Conservation (phyloP, 1,140 invertebrate genomes). For the Drosophila littoralis region DNA sequence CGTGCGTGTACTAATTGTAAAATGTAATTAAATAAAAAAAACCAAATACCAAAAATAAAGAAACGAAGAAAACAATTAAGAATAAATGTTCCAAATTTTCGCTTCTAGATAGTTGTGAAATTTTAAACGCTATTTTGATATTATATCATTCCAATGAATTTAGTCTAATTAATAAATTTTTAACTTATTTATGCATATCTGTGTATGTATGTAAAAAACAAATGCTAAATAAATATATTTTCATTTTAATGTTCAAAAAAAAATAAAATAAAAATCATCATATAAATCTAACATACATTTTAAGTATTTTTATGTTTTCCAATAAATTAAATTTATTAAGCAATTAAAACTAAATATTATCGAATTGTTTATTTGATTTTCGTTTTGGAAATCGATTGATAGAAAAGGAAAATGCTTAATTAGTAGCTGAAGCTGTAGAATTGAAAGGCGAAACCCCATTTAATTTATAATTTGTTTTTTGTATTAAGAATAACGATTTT, state of each 20-base stretch:
- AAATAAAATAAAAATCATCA: constrained; percentile 40
- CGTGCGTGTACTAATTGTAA: constrained; percentile 69
- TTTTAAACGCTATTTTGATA: constrained; percentile 82
- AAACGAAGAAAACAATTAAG: constrained; percentile 20
- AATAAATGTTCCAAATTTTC: constrained; percentile 62
- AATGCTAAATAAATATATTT: constrained; percentile 74
- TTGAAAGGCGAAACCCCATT: not conserved
- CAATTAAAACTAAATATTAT: constrained; percentile 35
- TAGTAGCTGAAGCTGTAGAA: not conserved
- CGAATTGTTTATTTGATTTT: not conserved
- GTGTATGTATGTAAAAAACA: constrained; percentile 78
- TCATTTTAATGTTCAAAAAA: constrained; percentile 76
- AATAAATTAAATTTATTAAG: constrained; percentile 82
- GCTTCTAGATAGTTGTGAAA: constrained; percentile 82
- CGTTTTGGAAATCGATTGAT: not conserved
- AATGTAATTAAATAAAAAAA: constrained; percentile 52
- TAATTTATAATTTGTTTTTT: no score
- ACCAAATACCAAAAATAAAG: constrained; percentile 10
- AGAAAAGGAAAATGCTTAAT: not conserved
- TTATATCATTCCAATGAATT: constrained; percentile 83
- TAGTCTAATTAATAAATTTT: constrained; percentile 83
- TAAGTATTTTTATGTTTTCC: constrained; percentile 82
- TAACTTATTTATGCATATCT: constrained; percentile 81
- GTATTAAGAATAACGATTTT: no score
- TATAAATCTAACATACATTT: constrained; percentile 58